Evolutionary conservation across 2,113 vertebrate genomes (phyloP), one percentile per base, ranked within the genome.

Genomic region (Hemibagrus wyckioides): DNA sequence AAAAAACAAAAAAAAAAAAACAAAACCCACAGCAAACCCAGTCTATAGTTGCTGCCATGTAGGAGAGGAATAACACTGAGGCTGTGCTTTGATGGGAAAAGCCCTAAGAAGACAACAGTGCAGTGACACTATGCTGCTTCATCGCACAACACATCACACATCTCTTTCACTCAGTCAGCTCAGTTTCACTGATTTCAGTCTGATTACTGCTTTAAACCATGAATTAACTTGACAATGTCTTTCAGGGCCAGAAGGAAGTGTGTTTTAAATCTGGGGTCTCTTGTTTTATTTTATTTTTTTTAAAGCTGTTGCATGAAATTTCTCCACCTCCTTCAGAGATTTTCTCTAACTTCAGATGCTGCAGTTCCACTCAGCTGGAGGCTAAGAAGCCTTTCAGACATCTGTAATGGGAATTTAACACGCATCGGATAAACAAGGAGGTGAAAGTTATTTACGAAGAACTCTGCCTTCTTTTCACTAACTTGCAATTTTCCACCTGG

Each of bases 311-410:
- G 65, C 2, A 11, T 59, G 56, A 76, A 48, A 48, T 15, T 76
- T 76, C 25, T 48, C 41, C 41, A 15, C 41, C 73, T 73, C 23
- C 15, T 71, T 21, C 19, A 41, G 69, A 73, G 19, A 44, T 44
- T 44, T 75, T 28, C 71, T 75, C 71, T 10, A 7, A 14, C 10
- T 59, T 61, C 19, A 82, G 28, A 82, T 44, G 56, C 80, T 63
- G 80, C 36, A 15, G 80, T n/a, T 19, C 13, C 80, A n/a, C 80
- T 82, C 36, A 23, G 28, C 44, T 50, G 48, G 48, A 83, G 65
- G 82, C 44, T 54, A 54, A 54, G 44, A n/a, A 52, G 61, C 82
- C 61, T 33, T 83, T 83, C 44, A 83, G 63, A 52, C 30, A 19
- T 8, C 1, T 83, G 19, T 65, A 54, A 69, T 61, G 63, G 48